Evolutionary conservation across 2,113 vertebrate genomes (phyloP).

Genomic region (Takifugu flavidus): DNA sequence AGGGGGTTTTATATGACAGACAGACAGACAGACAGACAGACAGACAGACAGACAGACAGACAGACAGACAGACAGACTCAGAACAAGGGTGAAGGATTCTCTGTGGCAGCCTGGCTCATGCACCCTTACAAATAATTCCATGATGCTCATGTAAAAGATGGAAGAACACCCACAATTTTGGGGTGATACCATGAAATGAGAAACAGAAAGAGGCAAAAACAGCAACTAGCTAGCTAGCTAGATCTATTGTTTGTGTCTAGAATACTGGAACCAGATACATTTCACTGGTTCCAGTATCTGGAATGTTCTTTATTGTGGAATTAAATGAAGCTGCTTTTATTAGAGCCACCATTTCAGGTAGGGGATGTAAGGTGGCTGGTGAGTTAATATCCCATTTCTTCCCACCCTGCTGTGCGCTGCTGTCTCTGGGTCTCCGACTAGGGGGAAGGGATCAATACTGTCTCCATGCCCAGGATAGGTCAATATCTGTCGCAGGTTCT

Average conservation of each 20-base stretch:
- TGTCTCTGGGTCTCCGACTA: slow-evolving; percentile 51
- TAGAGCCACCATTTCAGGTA: not conserved
- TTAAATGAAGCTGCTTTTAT: slow-evolving; percentile 3
- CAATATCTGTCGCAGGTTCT: slow-evolving; percentile 65
- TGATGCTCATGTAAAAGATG: no score
- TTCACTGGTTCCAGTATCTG: not conserved
- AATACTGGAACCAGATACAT: not conserved
- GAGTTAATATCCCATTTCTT: slow-evolving; percentile 38
- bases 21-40: no score
- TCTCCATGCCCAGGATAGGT: slow-evolving; percentile 55
- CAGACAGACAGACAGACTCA: no score
- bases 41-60: no score
- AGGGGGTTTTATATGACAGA: no score
- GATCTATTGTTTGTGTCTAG: not conserved
- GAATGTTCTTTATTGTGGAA: no score
- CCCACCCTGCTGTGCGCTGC: slow-evolving; percentile 13
- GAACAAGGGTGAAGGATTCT: no score
- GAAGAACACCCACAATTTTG: no score
- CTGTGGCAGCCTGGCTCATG: no score
- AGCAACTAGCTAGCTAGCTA: slow-evolving; percentile 2
- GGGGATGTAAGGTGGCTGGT: not conserved
- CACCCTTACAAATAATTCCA: no score
- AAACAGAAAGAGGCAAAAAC: slow-evolving; percentile 7
- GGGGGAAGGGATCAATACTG: slow-evolving; percentile 52
- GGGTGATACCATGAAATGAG: not conserved